A percentile compares a stretch with the other conserved stretches of the same genome.
These are phyloP conservation scores for Turnix velox DNA, from an alignment of 2,113 vertebrate genomes.

Conservation along the genomic window DNA sequence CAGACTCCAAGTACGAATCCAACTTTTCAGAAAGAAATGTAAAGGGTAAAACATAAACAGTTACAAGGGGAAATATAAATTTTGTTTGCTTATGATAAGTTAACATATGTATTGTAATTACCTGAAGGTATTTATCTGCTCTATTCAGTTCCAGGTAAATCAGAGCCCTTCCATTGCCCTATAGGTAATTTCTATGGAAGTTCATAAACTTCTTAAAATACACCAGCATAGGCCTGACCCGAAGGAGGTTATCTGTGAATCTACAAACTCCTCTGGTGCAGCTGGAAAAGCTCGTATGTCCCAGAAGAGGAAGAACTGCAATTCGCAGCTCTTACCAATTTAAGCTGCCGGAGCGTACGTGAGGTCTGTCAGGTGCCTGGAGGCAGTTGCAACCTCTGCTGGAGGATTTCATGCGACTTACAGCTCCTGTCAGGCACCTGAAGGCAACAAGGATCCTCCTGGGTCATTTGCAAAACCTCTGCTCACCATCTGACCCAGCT, in stretches of 20 bases:
- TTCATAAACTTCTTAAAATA: not conserved
- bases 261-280: not conserved
- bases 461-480: not conserved
- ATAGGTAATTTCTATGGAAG: not conserved
- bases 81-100: not conserved
- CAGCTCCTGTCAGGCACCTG: not conserved
- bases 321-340: not conserved
- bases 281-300: slow-evolving; percentile 46
- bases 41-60: not conserved
- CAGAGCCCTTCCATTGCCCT: not conserved
- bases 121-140: not conserved
- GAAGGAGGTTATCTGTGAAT: slow-evolving; percentile 16
- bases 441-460: not conserved
- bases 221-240: not conserved
- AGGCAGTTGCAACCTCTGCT: slow-evolving; percentile 52
- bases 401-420: slow-evolving; percentile 21
- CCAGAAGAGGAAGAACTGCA: not conserved
- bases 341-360: slow-evolving; percentile 23
- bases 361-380: slow-evolving; percentile 52
- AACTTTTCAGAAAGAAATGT: not conserved
- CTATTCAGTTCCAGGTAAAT: not conserved
- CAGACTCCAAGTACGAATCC: not conserved
- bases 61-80: not conserved
- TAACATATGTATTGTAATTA: not conserved
- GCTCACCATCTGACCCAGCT: not conserved